Evolutionary conservation across 2,797 vertebrate genomes (phyloP), one percentile per base, ranked within the genome.

Genomic region (Octomys mimax): DNA sequence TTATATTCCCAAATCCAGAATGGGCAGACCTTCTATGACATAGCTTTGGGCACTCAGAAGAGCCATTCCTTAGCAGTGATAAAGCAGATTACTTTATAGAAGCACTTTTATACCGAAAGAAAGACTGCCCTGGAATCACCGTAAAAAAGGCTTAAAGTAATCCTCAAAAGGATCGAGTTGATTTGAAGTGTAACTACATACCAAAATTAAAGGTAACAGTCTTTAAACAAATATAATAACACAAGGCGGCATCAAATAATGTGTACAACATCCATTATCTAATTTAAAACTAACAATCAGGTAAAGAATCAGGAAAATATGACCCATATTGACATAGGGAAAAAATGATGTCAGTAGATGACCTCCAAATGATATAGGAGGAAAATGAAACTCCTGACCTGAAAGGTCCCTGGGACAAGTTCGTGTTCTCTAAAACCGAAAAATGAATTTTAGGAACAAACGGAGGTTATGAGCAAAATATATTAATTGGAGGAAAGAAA

Each of bases 271-370:
- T 59, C 62, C 12, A 52, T 62, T 87, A 66, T 66, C 82, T 93
- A 83, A 83, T 71, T 77, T 61, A 95, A 86, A 92, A 49, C 78
- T 59, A 85, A 19, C 19, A 80, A 10, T 21, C 39, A 84, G 52
- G 8, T 18, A 82, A 81, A 85, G 71, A 89, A 81, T 19, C 26
- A 75, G 57, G n/a, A 85, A 86, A 94, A 68, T 89, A 85, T 86
- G 49, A 62, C 59, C 75, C 12, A 59, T 46, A n/a, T 71, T 95
- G 9, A 49, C 49, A 49, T 49, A 49, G 7, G 11, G 49, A 49
- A 49, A 8, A 49, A 49, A 49, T 49, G 49, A 49, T 49, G 49
- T 11, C 49, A 5, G 49, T 49, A 11, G 11, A 49, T 49, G 49
- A 49, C 49, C 49, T 49, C 49, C 49, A 49, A 49, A 49, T 49